Evolutionary conservation across 1,140 invertebrate genomes (phyloP).

Genomic region (Acyrthosiphon pisum): DNA sequence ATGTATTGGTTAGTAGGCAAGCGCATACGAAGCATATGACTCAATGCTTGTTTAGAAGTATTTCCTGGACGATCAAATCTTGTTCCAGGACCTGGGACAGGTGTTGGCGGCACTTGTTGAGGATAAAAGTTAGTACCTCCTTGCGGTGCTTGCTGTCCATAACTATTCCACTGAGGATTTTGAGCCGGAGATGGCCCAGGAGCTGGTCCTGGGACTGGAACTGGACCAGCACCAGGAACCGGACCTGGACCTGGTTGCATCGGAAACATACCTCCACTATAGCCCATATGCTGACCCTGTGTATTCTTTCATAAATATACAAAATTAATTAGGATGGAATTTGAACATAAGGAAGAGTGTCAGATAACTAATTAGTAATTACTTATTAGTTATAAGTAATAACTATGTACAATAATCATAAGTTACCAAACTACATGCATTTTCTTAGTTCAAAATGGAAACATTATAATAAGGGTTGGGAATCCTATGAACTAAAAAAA

Average conservation of each 20-base stretch:
- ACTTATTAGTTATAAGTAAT: not conserved
- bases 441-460: not conserved
- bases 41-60: conserved; percentile 84
- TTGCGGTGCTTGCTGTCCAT: conserved; percentile 50
- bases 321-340: not conserved
- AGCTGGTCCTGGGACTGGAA: conserved; percentile 41
- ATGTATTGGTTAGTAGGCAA: conserved; percentile 67
- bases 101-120: conserved; percentile 60
- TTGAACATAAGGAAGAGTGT: not conserved
- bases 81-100: conserved; percentile 64
- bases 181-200: conserved; percentile 35
- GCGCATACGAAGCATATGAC: conserved; percentile 80
- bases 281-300: conserved; percentile 56
- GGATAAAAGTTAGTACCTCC: conserved; percentile 58
- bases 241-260: conserved; percentile 48
- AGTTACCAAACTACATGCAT: not conserved
- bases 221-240: conserved; percentile 47
- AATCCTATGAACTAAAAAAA: not conserved
- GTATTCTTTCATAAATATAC: conserved; percentile 24
- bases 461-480: not conserved
- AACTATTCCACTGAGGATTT: conserved; percentile 54
- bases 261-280: conserved; percentile 51
- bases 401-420: not conserved
- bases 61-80: conserved; percentile 74
- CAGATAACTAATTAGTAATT: not conserved